Base-by-base conservation (phyloP, 1,140 invertebrate species). In the Cyclargus thomasi region DNA sequence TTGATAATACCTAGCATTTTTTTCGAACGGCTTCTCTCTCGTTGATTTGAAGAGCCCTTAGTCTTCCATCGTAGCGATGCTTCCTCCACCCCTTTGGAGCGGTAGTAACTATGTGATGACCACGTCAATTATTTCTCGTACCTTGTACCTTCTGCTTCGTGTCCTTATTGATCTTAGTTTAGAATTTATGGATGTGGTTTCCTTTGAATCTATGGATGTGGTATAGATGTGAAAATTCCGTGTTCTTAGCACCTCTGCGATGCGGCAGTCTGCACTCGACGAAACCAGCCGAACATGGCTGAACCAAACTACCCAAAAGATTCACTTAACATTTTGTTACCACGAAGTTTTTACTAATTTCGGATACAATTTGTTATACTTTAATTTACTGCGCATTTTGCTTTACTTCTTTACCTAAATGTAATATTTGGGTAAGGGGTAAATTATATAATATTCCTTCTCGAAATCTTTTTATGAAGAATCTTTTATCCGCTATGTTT, bases 61-160 rank as follows among this genome's bases (percentile, higher is more conserved):
- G 79, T 81, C 79, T 81, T 81, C 79, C 84, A 85, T 73, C 76
- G 73, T 81, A 83, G 78, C 72, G 73, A 79, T 77, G 29, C 29
- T 29, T 29, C 82, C 82, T 86, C 79, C 77, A 71, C 74, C 78
- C 74, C 82, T 71, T 85, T 78, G 77, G 77, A 81, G 79, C 76
- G 75, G 72, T 87, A 88, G 80, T 74, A 86, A 84, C 83, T 90
- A 86, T 90, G 88, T 90, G 88, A 90, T 90, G 77, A 88, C 85
- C 86, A 80, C 88, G 88, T 90, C 88, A 90, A 90, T 90, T 90
- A 90, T 86, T 84, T 86, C 82, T 75, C 80, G 78, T 79, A 84
- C 81, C 76, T 82, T 78, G 77, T 71, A 77, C 78, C 74, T 74
- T 80, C 78, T 76, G 71, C 79, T 79, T 76, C 69, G 63, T 77